Conservation (phyloP, 2,113 vertebrate species). For the Myocastor coypus region DNA sequence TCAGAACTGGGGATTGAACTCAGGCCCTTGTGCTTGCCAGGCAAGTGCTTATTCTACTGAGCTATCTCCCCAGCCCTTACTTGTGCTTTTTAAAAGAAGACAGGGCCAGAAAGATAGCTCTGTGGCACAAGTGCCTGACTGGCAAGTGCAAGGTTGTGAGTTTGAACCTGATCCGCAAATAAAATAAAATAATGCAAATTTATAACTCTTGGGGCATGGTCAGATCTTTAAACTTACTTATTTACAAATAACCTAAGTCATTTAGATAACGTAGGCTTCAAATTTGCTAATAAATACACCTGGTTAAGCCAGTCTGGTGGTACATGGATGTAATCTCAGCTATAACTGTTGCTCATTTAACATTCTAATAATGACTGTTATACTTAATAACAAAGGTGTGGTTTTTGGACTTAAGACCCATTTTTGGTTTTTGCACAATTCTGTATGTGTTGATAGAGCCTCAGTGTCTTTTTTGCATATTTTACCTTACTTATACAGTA, state of each 20-base stretch:
- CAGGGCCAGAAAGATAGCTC: too few relatives aligned
- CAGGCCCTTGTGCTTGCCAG: too few relatives aligned
- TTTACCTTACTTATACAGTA: not conserved
- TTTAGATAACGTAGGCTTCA: constrained; percentile 34
- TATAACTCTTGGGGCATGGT: constrained; percentile 42
- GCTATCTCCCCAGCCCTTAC: too few relatives aligned
- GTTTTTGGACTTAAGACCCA: not conserved
- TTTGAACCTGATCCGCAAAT: too few relatives aligned
- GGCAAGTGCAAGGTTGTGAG: too few relatives aligned
- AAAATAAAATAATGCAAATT: too few relatives aligned
- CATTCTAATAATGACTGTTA: not conserved
- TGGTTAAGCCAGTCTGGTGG: constrained; percentile 15
- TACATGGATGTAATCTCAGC: not conserved
- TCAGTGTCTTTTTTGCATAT: not conserved
- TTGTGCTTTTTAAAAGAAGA: too few relatives aligned
- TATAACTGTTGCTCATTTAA: not conserved
- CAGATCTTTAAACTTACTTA: constrained; percentile 46
- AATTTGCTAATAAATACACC: constrained; percentile 21
- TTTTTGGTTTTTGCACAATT: not conserved
- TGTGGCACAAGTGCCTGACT: too few relatives aligned
- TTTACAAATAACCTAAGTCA: constrained; percentile 22
- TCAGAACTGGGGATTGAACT: too few relatives aligned
- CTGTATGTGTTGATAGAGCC: not conserved
- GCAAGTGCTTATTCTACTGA: too few relatives aligned
- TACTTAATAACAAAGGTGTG: not conserved